Conservation (phyloP, 1,140 invertebrate genomes). For the Daktulosphaira vitifoliae region DNA sequence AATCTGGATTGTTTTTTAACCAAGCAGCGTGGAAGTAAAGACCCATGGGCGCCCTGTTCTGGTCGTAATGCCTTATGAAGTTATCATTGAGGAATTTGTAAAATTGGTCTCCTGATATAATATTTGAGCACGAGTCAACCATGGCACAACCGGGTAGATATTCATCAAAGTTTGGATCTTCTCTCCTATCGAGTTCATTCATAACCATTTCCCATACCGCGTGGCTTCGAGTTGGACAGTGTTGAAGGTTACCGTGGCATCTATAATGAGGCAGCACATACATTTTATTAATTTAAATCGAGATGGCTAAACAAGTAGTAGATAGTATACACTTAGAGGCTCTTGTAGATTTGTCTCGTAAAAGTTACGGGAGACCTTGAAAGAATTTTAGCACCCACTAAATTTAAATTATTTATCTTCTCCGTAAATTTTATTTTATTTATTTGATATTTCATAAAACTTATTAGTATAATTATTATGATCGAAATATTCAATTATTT, state of each 20-base stretch:
- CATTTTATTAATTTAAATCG: no score
- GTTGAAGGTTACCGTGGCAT: slow-evolving; percentile 87
- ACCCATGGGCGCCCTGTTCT: slow-evolving; percentile 85
- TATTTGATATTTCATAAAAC: no score
- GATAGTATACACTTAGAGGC: no score
- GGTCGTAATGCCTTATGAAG: slow-evolving; percentile 88
- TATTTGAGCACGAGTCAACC: slow-evolving; percentile 93
- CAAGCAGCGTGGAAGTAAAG: slow-evolving; percentile 94
- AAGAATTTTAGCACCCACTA: no score
- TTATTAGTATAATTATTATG: no score
- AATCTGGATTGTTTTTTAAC: slow-evolving; percentile 91
- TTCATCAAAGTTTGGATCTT: slow-evolving; percentile 84
- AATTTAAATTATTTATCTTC: no score
- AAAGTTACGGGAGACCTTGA: no score
- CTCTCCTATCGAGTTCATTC: slow-evolving; percentile 86
- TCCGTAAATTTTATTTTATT: no score
- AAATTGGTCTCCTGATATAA: slow-evolving; percentile 85
- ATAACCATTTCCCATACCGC: slow-evolving; percentile 98
- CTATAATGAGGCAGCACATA: slow-evolving; percentile 46
- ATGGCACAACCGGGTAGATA: slow-evolving; percentile 88
- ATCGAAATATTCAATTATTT: no score
- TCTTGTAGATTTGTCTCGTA: no score
- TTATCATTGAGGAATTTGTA: slow-evolving; percentile 94
- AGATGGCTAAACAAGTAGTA: no score
- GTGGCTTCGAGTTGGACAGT: slow-evolving; percentile 82